Percentiles rank a stretch among this genome's conserved stretches.
Conservation (phyloP, 1,140 invertebrate species). For the Macrobrachium rosenbergii region DNA sequence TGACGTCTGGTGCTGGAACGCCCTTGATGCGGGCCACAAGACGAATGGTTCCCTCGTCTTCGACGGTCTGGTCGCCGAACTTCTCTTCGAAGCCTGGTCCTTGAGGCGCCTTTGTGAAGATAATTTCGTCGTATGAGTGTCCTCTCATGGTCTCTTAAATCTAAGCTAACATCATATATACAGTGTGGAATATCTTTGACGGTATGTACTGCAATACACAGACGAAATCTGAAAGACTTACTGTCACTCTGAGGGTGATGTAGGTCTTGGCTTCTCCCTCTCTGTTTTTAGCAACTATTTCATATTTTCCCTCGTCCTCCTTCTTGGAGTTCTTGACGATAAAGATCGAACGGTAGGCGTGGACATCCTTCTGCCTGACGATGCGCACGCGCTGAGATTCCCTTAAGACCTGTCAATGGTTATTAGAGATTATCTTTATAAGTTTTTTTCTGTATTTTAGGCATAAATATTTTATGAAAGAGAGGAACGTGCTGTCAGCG, state of each 20-base stretch:
- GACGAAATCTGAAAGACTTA: constrained; percentile 78
- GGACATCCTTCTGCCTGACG: constrained; percentile 86
- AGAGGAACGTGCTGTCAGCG: too few species aligned
- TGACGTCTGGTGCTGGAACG: constrained; percentile 87
- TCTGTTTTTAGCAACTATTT: constrained; percentile 87
- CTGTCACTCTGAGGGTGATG: constrained; percentile 83
- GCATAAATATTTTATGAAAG: too few species aligned
- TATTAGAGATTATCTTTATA: constrained; percentile 68
- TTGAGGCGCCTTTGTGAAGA: constrained; percentile 76
- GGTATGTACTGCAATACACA: too few species aligned
- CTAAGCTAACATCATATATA: constrained; percentile 75
- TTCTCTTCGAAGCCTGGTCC: constrained; percentile 88
- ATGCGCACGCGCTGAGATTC: constrained; percentile 79
- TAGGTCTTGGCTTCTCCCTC: constrained; percentile 89
- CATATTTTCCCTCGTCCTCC: constrained; percentile 88
- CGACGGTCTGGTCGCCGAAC: constrained; percentile 87
- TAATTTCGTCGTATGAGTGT: not conserved
- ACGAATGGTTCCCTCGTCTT: constrained; percentile 83
- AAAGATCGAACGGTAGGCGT: constrained; percentile 87
- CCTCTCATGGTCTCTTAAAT: not conserved
- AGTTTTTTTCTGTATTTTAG: too few species aligned
- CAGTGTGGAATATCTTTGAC: constrained; percentile 1
- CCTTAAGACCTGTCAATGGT: constrained; percentile 81
- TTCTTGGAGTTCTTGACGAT: constrained; percentile 82
- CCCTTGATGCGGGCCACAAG: constrained; percentile 89